A percentile compares a stretch with the other conserved stretches of the same genome.
phyloP scores from a whole-genome alignment of 2,113 vertebrate species.

The Microtus richardsoni region DNA sequence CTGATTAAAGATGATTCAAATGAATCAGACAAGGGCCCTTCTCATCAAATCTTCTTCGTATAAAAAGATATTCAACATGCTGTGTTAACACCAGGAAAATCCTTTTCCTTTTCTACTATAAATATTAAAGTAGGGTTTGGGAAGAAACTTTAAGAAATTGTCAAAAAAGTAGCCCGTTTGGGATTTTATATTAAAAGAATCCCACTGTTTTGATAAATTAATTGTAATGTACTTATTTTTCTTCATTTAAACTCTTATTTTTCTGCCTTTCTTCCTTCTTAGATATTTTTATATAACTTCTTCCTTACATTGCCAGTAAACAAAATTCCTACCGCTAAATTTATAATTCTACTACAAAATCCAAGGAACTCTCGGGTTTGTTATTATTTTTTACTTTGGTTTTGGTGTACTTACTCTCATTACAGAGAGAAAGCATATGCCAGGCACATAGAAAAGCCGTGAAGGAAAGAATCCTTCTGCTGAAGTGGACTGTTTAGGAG shows the following conservation, averaged over 20 bases:
- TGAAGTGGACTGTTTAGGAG: neutral
- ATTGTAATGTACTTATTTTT: neutral
- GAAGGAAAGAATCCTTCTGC: fast-evolving
- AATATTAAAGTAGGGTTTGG: neutral
- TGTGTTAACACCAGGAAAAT: neutral
- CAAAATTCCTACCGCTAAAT: neutral
- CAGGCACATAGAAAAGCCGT: fast-evolving
- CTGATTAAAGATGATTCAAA: constrained; percentile 19
- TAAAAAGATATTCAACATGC: neutral
- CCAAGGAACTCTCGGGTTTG: neutral
- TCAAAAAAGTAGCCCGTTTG: neutral
- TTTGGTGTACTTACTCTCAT: neutral
- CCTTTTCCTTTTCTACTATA: neutral
- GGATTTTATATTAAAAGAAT: neutral
- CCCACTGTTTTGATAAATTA: neutral
- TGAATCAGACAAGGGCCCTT: neutral
- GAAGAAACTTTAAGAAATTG: neutral
- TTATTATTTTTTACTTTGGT: neutral
- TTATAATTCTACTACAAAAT: neutral
- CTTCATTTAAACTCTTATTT: neutral
- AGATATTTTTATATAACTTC: constrained; percentile 1
- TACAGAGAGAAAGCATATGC: neutral
- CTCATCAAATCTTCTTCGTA: neutral
- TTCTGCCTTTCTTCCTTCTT: constrained; percentile 40
- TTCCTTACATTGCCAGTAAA: constrained; percentile 1